phyloP scores from a whole-genome alignment of 2,113 vertebrate genomes.

The Campylorhamphus procurvoides region DNA sequence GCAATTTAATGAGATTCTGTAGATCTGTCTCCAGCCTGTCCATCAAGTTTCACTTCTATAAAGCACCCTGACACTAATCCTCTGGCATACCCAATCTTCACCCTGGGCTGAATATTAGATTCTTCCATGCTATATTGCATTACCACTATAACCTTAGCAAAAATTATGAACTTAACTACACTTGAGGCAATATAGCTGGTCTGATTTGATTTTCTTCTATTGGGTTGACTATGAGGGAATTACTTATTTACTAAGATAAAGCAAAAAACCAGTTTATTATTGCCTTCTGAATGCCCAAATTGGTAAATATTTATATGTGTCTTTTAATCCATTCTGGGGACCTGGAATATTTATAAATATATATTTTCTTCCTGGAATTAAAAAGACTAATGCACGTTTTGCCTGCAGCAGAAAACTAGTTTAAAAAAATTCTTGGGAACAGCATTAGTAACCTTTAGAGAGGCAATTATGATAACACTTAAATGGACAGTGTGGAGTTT shows the following conservation, averaged over 20 bases:
- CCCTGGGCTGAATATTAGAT: slow-evolving; percentile 86
- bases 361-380: slow-evolving; percentile 34
- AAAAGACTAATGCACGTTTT: neutral
- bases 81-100: slow-evolving; percentile 84
- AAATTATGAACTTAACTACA: slow-evolving; percentile 85
- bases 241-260: slow-evolving; percentile 85
- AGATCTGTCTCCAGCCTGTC: slow-evolving; percentile 86
- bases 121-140: slow-evolving; percentile 84
- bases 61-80: slow-evolving; percentile 88
- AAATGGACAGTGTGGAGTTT: slow-evolving; percentile 56
- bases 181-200: slow-evolving; percentile 81
- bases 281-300: slow-evolving; percentile 72
- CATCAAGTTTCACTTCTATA: slow-evolving; percentile 86
- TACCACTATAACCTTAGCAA: slow-evolving; percentile 85
- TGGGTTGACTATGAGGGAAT: slow-evolving; percentile 73
- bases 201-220: slow-evolving; percentile 83
- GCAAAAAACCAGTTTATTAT: slow-evolving; percentile 77
- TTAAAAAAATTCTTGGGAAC: slow-evolving; percentile 64
- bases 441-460: slow-evolving; percentile 71
- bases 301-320: slow-evolving; percentile 74
- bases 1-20: slow-evolving; percentile 88
- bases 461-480: slow-evolving; percentile 67
- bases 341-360: slow-evolving; percentile 53
- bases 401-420: slow-evolving; percentile 65
- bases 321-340: slow-evolving; percentile 75